Evolutionary conservation across 2,888 invertebrate species (phyloP).

Genomic region (Petrolisthes manimaculis): DNA sequence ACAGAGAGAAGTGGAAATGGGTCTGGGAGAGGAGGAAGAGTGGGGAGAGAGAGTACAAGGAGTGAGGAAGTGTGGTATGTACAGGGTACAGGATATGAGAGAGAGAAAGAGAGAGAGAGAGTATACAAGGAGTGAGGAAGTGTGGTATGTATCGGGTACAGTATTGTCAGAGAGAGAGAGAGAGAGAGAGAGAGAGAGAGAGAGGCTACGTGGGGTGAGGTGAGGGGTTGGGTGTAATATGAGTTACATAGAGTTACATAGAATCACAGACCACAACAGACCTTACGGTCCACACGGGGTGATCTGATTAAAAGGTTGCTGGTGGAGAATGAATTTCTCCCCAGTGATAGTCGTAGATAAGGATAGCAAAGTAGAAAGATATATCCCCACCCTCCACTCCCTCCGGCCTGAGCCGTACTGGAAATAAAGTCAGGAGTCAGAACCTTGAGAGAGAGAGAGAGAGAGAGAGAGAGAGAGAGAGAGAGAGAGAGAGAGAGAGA

Average conservation of each 20-base stretch:
- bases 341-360: no score
- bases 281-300: no score
- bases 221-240: not conserved
- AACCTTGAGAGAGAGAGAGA: no score
- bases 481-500: not conserved
- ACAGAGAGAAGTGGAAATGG: not conserved
- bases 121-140: not conserved
- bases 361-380: no score
- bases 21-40: not conserved
- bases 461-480: not conserved
- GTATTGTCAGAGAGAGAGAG: not conserved
- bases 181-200: not conserved
- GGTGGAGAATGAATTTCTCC: no score
- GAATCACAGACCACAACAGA: no score
- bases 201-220: not conserved
- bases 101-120: conserved; percentile 19
- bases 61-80: not conserved
- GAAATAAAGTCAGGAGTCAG: no score
- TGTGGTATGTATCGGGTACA: not conserved
- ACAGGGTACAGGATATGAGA: not conserved
- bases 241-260: no score
- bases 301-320: no score
- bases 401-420: no score
- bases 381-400: no score
- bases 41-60: conserved; percentile 2